Conservation (phyloP, 2,888 invertebrate species). For the Phymatocera aterrima region DNA sequence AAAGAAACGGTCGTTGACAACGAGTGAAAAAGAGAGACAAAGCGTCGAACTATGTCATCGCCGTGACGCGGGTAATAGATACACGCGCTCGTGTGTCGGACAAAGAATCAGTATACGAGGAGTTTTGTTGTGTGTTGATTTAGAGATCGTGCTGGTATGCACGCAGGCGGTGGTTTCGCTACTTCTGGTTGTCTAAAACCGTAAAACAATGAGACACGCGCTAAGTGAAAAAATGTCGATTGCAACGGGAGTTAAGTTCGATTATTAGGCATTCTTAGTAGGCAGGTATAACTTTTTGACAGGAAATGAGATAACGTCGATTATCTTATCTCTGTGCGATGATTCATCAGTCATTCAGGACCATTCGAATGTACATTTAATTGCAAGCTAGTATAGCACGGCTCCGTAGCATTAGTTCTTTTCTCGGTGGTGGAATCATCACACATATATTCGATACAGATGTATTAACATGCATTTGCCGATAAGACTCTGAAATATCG, state of each 20-base stretch:
- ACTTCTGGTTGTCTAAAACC: background rate
- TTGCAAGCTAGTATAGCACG: too few species aligned
- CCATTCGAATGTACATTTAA: too few species aligned
- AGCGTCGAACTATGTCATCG: background rate
- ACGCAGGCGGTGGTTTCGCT: background rate
- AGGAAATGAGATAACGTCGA: background rate
- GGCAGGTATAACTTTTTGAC: background rate
- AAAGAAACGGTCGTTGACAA: background rate
- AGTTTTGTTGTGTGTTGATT: background rate
- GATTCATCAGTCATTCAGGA: background rate
- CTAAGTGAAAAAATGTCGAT: background rate
- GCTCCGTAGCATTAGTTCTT: too few species aligned
- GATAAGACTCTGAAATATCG: too few species aligned
- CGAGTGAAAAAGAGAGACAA: background rate
- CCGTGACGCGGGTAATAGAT: constrained; percentile 1
- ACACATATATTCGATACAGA: too few species aligned
- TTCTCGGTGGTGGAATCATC: too few species aligned
- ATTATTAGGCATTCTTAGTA: background rate
- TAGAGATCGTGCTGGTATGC: background rate
- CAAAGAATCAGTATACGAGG: constrained; percentile 4
- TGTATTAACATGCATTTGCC: too few species aligned
- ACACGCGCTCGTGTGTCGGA: background rate
- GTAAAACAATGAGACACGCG: background rate
- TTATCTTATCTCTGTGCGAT: background rate
- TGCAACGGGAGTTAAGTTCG: background rate